Evolutionary conservation across 2,113 vertebrate genomes (phyloP).

Genomic region (cat (Felis catus)): F.catus_Fca126_mat1.0 CM031412.1:123458501-123459000

Average conservation of each 20-base stretch:
- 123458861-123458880: conserved; percentile 31
- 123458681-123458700: background rate
- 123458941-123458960: background rate
- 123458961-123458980: background rate
- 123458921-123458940: background rate
- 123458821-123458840: conserved; percentile 54
- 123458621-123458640: background rate
- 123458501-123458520: conserved; percentile 54
- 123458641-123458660: background rate
- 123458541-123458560: conserved; percentile 67
- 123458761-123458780: background rate
- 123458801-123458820: conserved; percentile 77
- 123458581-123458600: background rate
- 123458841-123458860: conserved; percentile 35
- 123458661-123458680: background rate
- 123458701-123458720: background rate
- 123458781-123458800: background rate
- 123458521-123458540: conserved; percentile 58
- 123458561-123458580: conserved; percentile 38
- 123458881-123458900: background rate
- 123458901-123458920: background rate
- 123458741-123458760: background rate
- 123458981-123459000: background rate
- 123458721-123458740: too few species aligned
- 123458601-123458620: background rate